Evolutionary conservation across 2,888 invertebrate species (phyloP), one percentile per base, ranked within the genome.

Genomic region (Strigamia crassipes): DNA sequence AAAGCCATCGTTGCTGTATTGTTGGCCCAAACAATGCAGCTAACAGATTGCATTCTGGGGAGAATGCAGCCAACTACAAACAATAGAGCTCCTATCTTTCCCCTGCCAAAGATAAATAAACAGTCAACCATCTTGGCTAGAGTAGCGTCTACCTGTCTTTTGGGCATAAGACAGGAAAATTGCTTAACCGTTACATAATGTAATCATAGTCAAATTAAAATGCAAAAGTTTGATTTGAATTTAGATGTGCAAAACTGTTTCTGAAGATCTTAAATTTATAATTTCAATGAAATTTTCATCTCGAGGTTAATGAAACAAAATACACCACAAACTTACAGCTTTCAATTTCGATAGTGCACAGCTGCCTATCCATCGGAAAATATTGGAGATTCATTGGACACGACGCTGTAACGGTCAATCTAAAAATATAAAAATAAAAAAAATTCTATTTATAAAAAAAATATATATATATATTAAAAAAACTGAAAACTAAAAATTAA

Each of bases 351-450:
- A 97, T 95, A 88, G 95, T 94, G 89, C 97, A 97, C 85, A 96
- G 90, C 88, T 97, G 97, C 85, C 95, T 92, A 89, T 97, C 97
- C 96, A 97, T 96, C 56, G 97, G 97, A 89, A 96, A 97, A 89
- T 96, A 96, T 88, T 96, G 95, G 80, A 97, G 92, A 89, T 96
- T 95, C 96, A 97, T 96, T 82, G 96, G 96, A 89, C 97, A 97
- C 85, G 96, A 95, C 84, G 96, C 96, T 84, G 96, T 97, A 87
- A 97, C 95, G 85, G 96, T 97, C 89, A 97, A 92, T 89, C 96
- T 96, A 91, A 79, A 91, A 91, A 83, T 81, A 78, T 83, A 82
- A 79, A 82, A 79, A 38, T 46, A 51, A 21, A 42, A 78, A 78
- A 78, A 78, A n/a, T 78, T 78, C 23, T 12, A 79, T 38, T 79